These are phyloP conservation scores for Trilocha varians DNA, from an alignment of 2,888 invertebrate genomes.

Conservation along the genomic window DNA sequence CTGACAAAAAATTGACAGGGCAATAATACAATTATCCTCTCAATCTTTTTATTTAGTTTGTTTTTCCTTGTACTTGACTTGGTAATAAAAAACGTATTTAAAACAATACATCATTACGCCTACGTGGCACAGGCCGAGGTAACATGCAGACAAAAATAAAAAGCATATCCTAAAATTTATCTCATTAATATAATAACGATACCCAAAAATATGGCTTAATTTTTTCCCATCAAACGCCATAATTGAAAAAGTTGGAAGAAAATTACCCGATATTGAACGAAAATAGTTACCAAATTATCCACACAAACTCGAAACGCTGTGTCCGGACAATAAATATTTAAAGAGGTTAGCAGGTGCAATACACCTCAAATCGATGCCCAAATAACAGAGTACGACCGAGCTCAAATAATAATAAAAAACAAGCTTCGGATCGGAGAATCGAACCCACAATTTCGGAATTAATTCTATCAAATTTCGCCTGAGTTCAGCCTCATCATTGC, in stretches of 20 bases:
- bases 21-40: too few relatives aligned
- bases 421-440: constrained; percentile 30
- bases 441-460: constrained; percentile 59
- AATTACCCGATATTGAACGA: constrained; percentile 25
- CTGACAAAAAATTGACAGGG: too few relatives aligned
- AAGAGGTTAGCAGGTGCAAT: constrained; percentile 63
- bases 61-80: too few relatives aligned
- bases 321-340: constrained; percentile 58
- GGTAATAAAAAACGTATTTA: too few relatives aligned
- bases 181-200: too few relatives aligned
- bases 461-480: constrained; percentile 57
- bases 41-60: too few relatives aligned
- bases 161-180: too few relatives aligned
- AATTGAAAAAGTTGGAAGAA: constrained; percentile 20
- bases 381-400: constrained; percentile 51
- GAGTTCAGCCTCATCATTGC: constrained; percentile 37
- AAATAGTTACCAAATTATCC: constrained; percentile 39
- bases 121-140: too few relatives aligned
- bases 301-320: constrained; percentile 28
- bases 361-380: constrained; percentile 53
- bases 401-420: constrained; percentile 48
- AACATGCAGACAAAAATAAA: neutral
- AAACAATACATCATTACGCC: too few relatives aligned
- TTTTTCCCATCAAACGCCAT: neutral
- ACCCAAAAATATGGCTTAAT: constrained; percentile 1